A percentile compares a stretch with the other conserved stretches of the same genome.
Evolutionary conservation across 2,888 invertebrate genomes (phyloP).

Genomic region (Onthophagus sagittarius): DNA sequence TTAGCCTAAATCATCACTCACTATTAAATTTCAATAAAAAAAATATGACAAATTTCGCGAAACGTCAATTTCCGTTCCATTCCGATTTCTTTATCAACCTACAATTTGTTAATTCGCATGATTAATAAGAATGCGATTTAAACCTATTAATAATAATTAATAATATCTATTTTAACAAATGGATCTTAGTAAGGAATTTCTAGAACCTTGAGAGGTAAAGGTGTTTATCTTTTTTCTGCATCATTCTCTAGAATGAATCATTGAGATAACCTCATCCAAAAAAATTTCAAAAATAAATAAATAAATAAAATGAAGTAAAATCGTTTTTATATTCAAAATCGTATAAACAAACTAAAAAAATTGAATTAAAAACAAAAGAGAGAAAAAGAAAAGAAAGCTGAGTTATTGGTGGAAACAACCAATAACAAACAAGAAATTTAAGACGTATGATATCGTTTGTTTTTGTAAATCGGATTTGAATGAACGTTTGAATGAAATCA

Average conservation of each 20-base stretch:
- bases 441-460: neutral
- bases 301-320: neutral
- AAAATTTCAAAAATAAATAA: neutral
- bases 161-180: neutral
- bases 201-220: neutral
- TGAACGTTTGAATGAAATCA: neutral
- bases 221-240: neutral
- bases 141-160: too few relatives aligned
- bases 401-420: neutral
- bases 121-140: too few relatives aligned
- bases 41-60: constrained; percentile 24
- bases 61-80: too few relatives aligned
- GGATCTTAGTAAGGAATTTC: neutral
- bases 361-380: neutral
- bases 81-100: too few relatives aligned
- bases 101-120: too few relatives aligned
- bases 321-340: neutral
- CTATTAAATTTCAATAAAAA: constrained; percentile 15
- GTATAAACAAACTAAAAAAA: neutral
- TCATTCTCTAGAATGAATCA: constrained; percentile 3
- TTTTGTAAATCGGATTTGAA: neutral
- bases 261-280: neutral
- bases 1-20: too few relatives aligned
- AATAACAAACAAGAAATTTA: neutral
- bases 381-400: neutral